Base-by-base conservation (phyloP, 1,140 invertebrate species). In the Chionoecetes opilio region DNA sequence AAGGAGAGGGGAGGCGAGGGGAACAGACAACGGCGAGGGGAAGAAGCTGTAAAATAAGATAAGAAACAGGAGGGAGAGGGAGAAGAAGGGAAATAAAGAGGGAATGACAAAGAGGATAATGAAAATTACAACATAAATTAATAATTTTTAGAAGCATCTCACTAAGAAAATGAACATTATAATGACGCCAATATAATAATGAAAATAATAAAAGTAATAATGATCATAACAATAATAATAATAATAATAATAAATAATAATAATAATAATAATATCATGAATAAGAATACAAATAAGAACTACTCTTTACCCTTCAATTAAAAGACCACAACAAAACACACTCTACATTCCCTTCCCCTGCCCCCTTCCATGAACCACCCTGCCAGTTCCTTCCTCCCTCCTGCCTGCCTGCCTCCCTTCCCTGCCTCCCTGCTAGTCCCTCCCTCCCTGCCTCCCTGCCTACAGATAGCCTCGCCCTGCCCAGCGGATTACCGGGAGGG, bases 401-500 rank as follows among this genome's bases (percentile, higher is more conserved):
- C n/a, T 46, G n/a, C 26, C 38, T 89, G 35, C 21, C 46, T 3
- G 0, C 46, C 38, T 35, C 35, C n/a, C 38, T 82, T 3, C 53
- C 53, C 75, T 8, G 21, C 34, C 2, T 32, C 35, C 34, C 90
- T 92, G 2, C 75, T n/a, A 0, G 9, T 26, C 91, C 9, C 14
- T 26, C 38, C 5, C 84, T 86, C 29, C 21, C 86, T 38, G 32
- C 35, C 34, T 0, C 87, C 3, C 87, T 37, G 6, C 46, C 38
- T 46, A 0, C 86, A 29, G 53, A 87, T 87, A 46, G 34, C 85
- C 84, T 29, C 31, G 32, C n/a, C 84, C 84, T 29, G 34, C 85
- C 38, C 46, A 29, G 82, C 31, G 82, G 35, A 37, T 85, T 85
- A 94, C 11, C 35, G 21, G 31, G 86, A 84, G 82, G 87, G 94